phyloP scores from a whole-genome alignment of 2,797 vertebrate genomes.

The Acanthurus tractus region DNA sequence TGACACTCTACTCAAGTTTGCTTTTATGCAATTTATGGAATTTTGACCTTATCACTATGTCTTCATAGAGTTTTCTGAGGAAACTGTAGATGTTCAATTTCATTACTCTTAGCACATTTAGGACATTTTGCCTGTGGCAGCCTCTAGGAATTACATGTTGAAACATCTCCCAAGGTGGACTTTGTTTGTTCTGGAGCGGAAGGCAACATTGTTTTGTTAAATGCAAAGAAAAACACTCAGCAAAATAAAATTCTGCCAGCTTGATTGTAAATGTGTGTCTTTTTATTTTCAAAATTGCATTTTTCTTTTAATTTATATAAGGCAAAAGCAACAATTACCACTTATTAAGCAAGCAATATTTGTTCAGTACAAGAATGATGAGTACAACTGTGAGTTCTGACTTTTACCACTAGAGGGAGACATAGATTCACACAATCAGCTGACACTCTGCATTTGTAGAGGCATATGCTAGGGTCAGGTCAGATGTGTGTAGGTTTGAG shows the following conservation, averaged over 20 bases:
- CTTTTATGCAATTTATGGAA: neutral
- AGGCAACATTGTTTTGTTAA: slow-evolving; percentile 8
- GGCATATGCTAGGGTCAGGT: slow-evolving; percentile 16
- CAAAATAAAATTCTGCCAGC: neutral
- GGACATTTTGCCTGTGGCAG: neutral
- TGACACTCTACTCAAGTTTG: too few relatives aligned
- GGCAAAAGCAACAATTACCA: neutral
- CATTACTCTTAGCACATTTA: neutral
- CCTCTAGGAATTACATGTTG: neutral
- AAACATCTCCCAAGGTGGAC: neutral
- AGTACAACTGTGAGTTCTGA: slow-evolving; percentile 10
- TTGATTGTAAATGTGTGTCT: neutral
- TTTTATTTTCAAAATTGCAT: too few relatives aligned
- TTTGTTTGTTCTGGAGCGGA: neutral
- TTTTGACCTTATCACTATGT: neutral
- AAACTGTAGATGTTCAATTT: neutral
- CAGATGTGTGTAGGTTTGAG: slow-evolving; percentile 29
- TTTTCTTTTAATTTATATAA: too few relatives aligned
- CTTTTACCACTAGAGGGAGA: slow-evolving; percentile 74
- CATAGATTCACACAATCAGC: slow-evolving; percentile 43
- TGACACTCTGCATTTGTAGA: neutral
- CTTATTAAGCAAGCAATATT: neutral
- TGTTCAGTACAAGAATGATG: neutral
- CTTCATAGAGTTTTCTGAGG: neutral
- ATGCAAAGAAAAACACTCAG: neutral